phyloP scores from a whole-genome alignment of 2,888 invertebrate genomes.

The Cheiracanthium punctorium region DNA sequence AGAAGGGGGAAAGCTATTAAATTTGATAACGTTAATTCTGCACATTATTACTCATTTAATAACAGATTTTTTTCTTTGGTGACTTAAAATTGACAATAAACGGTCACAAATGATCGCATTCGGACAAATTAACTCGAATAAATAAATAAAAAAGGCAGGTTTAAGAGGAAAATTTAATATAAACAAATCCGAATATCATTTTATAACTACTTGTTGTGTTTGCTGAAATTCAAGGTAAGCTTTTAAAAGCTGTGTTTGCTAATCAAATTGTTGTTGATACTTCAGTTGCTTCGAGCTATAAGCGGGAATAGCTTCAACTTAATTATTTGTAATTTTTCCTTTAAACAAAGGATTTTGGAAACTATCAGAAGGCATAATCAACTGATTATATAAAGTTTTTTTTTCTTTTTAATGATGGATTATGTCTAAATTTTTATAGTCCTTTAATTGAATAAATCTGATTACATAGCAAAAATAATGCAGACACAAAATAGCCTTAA shows the following conservation, averaged over 20 bases:
- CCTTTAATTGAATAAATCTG: too few species aligned
- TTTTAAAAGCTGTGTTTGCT: slow-evolving; percentile 16
- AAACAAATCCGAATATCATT: neutral
- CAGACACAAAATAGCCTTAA: too few species aligned
- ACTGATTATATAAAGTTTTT: too few species aligned
- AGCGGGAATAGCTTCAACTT: too few species aligned
- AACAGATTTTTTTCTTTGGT: slow-evolving; percentile 42
- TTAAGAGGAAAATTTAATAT: slow-evolving; percentile 53
- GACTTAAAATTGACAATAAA: slow-evolving; percentile 57
- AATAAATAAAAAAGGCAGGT: slow-evolving; percentile 20
- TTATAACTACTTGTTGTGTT: slow-evolving; percentile 2
- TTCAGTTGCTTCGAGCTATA: slow-evolving; percentile 21
- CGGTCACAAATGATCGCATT: slow-evolving; percentile 49
- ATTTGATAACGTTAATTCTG: slow-evolving; percentile 63
- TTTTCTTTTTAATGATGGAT: too few species aligned
- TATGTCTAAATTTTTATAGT: too few species aligned
- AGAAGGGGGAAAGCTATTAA: slow-evolving; percentile 29
- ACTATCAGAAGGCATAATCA: too few species aligned
- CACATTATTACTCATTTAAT: slow-evolving; percentile 67
- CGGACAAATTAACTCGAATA: slow-evolving; percentile 45
- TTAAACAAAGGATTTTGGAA: too few species aligned
- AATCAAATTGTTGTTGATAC: slow-evolving; percentile 34
- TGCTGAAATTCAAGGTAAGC: slow-evolving; percentile 20
- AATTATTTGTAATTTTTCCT: too few species aligned
- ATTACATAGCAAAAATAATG: too few species aligned